A percentile compares a stretch with the other conserved stretches of the same genome.
Evolutionary conservation across 2,113 vertebrate genomes (phyloP).

Genomic region (Petrocephalus microphthalmus): DNA sequence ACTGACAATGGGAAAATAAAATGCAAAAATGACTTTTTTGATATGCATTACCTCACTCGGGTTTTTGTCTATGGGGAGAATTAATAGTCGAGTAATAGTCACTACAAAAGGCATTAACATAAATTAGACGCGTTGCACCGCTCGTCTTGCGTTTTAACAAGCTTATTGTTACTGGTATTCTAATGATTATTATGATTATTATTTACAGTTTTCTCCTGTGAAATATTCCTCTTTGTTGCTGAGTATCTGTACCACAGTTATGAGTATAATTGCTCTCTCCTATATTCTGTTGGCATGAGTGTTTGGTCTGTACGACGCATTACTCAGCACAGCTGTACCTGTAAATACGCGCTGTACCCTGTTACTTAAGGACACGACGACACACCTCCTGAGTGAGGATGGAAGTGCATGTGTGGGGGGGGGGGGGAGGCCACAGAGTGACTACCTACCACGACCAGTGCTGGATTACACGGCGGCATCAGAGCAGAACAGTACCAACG

Average conservation of each 20-base stretch:
- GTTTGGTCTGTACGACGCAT: neutral
- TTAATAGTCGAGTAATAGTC: neutral
- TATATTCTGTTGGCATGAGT: neutral
- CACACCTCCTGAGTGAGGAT: neutral
- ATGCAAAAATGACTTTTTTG: neutral
- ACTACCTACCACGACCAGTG: neutral
- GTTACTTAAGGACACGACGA: neutral
- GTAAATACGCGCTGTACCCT: slow-evolving; percentile 16
- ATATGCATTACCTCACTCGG: slow-evolving; percentile 15
- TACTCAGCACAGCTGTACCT: neutral
- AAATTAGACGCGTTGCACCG: neutral
- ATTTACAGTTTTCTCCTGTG: neutral
- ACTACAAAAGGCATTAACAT: slow-evolving; percentile 2
- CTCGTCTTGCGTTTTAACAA: neutral
- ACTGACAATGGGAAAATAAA: neutral
- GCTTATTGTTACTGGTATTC: neutral
- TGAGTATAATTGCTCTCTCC: neutral
- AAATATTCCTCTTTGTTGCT: neutral
- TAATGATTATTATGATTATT: slow-evolving; percentile 11
- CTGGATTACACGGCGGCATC: neutral
- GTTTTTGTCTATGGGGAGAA: slow-evolving; percentile 6
- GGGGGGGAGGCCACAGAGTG: neutral
- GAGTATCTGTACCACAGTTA: neutral
- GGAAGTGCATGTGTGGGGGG: neutral
- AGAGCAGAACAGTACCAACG: neutral